Base-by-base conservation (phyloP, 2,888 invertebrate genomes). In the Melinopterus prodromus region DNA sequence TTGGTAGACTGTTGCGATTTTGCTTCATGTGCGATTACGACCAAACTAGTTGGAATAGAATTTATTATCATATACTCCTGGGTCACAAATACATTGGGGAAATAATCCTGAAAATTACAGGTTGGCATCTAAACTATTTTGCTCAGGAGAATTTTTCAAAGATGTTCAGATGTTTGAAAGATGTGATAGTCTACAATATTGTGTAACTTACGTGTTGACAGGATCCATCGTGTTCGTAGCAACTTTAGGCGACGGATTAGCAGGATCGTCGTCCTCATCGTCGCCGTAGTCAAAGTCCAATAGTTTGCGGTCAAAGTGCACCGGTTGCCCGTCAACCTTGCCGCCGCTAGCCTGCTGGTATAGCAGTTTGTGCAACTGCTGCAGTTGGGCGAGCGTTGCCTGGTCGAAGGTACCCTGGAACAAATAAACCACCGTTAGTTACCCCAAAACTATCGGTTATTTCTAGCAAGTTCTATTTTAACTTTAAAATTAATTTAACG, bases 221-320 rank as follows among this genome's bases (percentile, higher is more conserved):
- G 83, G 83, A 78, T 85, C 85, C 26, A 85, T 83, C 4, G 84
- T 77, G 7, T 76, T 37, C 7, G 70, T 75, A 16, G 77, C 72
- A 16, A 88, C 87, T 82, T 90, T 90, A 0, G 91, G 91, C 37
- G 90, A 90, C 9, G 89, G 88, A 84, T 89, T 89, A 76, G 85
- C 83, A 78, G 88, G 90, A 81, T 92, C 93, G 70, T 95, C 94
- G n/a, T 97, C 97, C 79, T 97, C 97, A 82, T 97, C 97, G 84
- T 97, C 97, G 79, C 96, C 97, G 87, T 98, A 98, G 89, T 98
- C 97, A 89, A 96, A 98, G 89, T 97, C 95, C 81, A 98, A 90
- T 15, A 97, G 90, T 87, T 97, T 96, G 86, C 96, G 93, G 88
- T 96, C 96, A 88, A 96, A 96, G 87, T 95, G 95, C 5, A 94